A percentile compares a stretch with the other conserved stretches of the same genome.
These are phyloP conservation scores for Percina caprodes DNA, from an alignment of 2,113 vertebrate species.

Conservation along the genomic window DNA sequence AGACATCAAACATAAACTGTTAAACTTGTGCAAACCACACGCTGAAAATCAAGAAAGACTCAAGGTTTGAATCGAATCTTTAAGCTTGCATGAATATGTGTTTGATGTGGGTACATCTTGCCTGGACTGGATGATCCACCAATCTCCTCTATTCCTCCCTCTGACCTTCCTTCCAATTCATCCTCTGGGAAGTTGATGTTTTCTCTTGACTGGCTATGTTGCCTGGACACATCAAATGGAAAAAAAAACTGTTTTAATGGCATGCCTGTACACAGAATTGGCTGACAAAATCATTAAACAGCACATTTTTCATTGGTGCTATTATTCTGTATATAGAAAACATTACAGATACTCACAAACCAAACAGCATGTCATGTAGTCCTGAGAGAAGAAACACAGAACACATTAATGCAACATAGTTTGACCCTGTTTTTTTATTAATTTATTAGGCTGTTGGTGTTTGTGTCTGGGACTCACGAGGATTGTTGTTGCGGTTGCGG, in stretches of 20 bases:
- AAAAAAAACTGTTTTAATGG: not conserved
- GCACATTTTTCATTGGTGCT: not conserved
- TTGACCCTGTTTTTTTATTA: not conserved
- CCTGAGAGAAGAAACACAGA: slow-evolving; percentile 71
- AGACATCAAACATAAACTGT: too few relatives aligned
- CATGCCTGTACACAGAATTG: not conserved
- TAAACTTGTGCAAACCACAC: too few relatives aligned
- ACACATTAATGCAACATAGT: not conserved
- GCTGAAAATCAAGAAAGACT: too few relatives aligned
- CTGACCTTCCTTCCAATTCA: slow-evolving; percentile 71
- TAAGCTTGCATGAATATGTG: not conserved
- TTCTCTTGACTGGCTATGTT: slow-evolving; percentile 84
- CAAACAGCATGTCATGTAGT: slow-evolving; percentile 88
- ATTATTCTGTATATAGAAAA: not conserved
- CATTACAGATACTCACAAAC: slow-evolving; percentile 81
- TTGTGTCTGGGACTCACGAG: slow-evolving; percentile 82
- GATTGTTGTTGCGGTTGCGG: slow-evolving; percentile 87
- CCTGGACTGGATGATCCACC: slow-evolving; percentile 68
- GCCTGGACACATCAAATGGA: slow-evolving; percentile 68
- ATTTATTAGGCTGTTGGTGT: not conserved
- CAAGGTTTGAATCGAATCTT: too few relatives aligned
- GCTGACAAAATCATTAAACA: not conserved
- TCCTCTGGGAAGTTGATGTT: slow-evolving; percentile 89
- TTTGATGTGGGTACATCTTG: slow-evolving; percentile 32
- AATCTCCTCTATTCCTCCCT: slow-evolving; percentile 56